phyloP scores from a whole-genome alignment of 1,140 invertebrate species.

The Calliopsis andreniformis region DNA sequence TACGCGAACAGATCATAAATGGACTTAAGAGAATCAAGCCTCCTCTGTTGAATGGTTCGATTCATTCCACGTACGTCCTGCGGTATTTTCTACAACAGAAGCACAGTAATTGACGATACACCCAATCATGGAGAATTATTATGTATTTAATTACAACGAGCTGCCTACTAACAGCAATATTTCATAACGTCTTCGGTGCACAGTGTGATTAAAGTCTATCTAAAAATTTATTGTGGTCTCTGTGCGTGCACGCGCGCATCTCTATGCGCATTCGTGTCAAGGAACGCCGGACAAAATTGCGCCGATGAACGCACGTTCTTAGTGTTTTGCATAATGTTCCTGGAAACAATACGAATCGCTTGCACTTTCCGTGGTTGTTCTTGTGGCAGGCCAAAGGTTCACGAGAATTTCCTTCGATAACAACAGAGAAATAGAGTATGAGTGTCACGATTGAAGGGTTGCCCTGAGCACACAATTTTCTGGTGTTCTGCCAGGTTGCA shows the following conservation, averaged over 20 bases:
- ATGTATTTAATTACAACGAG: constrained; percentile 42
- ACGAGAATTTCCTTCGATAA: not conserved
- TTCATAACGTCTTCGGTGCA: constrained; percentile 33
- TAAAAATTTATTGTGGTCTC: constrained; percentile 42
- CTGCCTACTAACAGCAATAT: constrained; percentile 27
- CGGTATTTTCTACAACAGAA: not conserved
- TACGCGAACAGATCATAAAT: constrained; percentile 15
- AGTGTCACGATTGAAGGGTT: not conserved
- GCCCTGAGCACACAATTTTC: constrained; percentile 1
- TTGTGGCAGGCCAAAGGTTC: not conserved
- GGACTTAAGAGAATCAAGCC: not conserved
- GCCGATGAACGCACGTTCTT: not conserved
- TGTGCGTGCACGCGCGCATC: constrained; percentile 17
- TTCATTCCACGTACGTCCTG: constrained; percentile 22
- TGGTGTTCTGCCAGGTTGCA: not conserved
- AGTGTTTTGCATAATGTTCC: constrained; percentile 28
- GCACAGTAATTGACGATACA: constrained; percentile 9
- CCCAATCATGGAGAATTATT: constrained; percentile 29
- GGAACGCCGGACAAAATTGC: constrained; percentile 56
- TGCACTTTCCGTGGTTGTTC: not conserved
- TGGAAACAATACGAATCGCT: constrained; percentile 9
- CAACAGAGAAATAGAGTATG: not conserved
- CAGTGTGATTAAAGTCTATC: constrained; percentile 54
- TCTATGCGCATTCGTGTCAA: constrained; percentile 57
- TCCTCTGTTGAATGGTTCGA: constrained; percentile 20